Evolutionary conservation across 92 coral and sea anemone genomes (phyloP).

Genomic region (Epizoanthus stellaris): DNA sequence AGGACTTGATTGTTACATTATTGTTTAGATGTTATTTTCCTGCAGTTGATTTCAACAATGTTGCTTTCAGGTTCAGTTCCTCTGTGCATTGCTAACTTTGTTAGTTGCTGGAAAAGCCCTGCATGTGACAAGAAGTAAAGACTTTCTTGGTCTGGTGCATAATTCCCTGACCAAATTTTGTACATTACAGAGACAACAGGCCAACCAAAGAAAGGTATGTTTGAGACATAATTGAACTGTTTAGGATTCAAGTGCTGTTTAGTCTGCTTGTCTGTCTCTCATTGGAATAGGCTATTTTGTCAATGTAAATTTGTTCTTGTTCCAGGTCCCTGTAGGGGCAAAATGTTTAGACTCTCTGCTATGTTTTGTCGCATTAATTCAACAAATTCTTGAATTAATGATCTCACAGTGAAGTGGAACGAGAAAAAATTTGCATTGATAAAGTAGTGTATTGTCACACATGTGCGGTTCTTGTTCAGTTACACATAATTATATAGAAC

Average conservation of each 20-base stretch:
- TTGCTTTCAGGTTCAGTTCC: constrained; percentile 59
- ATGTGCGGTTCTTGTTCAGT: too few species aligned
- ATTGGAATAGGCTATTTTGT: too few species aligned
- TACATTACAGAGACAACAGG: constrained; percentile 68
- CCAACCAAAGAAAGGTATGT: constrained; percentile 80
- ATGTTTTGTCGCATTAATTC: too few species aligned
- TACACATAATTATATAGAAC: too few species aligned
- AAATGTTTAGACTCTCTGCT: too few species aligned
- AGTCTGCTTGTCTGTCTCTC: neutral
- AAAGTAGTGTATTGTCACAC: too few species aligned
- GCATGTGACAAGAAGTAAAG: constrained; percentile 23
- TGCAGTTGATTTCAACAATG: neutral
- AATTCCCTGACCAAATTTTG: constrained; percentile 49
- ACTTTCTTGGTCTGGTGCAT: constrained; percentile 55
- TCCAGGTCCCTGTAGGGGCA: too few species aligned
- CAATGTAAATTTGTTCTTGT: too few species aligned
- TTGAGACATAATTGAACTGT: neutral
- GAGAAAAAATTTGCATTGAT: too few species aligned
- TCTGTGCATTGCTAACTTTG: constrained; percentile 59
- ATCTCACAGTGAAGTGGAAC: too few species aligned
- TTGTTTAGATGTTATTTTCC: neutral
- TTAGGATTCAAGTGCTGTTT: neutral
- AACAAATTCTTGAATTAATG: too few species aligned
- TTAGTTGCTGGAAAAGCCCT: constrained; percentile 24
- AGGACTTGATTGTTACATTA: neutral